Percentiles rank a stretch among this genome's conserved stretches.
phyloP scores from a whole-genome alignment of 2,797 vertebrate genomes.

The Halcyon chelicuti region DNA sequence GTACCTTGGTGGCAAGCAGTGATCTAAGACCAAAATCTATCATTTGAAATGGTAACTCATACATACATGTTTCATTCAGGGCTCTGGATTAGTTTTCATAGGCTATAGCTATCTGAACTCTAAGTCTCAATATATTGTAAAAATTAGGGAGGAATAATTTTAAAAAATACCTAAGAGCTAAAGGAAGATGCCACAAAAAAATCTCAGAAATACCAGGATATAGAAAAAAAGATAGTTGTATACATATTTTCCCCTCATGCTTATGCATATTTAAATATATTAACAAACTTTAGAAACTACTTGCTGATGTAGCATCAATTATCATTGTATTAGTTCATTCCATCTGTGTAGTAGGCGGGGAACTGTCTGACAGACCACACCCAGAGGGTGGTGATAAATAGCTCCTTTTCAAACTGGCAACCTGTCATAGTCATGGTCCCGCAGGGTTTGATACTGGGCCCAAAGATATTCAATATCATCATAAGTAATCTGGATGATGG shows the following conservation, averaged over 20 bases:
- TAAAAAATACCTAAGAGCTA: not conserved
- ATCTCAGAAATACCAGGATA: not conserved
- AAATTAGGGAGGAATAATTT: not conserved
- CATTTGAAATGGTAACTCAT: not conserved
- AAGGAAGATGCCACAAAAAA: not conserved
- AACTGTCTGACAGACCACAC: not conserved
- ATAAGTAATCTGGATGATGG: not conserved
- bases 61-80: accelerated
- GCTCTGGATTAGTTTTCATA: not conserved
- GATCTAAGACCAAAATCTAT: not conserved
- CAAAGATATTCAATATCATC: not conserved
- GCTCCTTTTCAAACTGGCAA: not conserved
- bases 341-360: too few relatives aligned
- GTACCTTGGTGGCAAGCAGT: not conserved
- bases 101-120: not conserved
- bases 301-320: not conserved
- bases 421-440: not conserved
- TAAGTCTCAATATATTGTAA: not conserved
- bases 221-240: not conserved
- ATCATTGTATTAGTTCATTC: not conserved
- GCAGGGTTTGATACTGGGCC: not conserved
- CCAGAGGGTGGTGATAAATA: not conserved
- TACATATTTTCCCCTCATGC: not conserved
- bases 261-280: not conserved
- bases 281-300: not conserved